phyloP scores from a whole-genome alignment of 2,113 vertebrate species.

The Bufo gargarizans region DNA sequence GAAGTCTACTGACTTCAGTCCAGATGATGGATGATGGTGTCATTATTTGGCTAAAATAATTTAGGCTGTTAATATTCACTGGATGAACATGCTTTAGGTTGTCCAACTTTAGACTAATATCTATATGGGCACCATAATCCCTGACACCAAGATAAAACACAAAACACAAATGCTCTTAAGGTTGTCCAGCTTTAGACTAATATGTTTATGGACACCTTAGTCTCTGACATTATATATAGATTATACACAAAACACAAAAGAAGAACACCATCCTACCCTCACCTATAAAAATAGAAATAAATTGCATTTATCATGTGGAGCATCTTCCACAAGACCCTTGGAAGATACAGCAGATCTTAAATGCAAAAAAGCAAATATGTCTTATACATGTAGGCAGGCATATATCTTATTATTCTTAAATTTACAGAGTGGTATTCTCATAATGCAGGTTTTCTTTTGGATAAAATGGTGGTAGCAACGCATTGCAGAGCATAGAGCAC shows the following conservation, averaged over 20 bases:
- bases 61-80: too few species aligned
- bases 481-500: neutral
- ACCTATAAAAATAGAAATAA: neutral
- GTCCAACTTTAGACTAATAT: too few species aligned
- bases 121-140: too few species aligned
- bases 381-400: neutral
- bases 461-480: neutral
- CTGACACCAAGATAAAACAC: too few species aligned
- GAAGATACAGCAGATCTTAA: neutral
- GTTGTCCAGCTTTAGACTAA: too few species aligned
- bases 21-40: too few species aligned
- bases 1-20: too few species aligned
- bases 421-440: neutral
- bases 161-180: too few species aligned
- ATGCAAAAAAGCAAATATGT: neutral
- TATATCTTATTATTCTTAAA: neutral
- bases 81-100: too few species aligned
- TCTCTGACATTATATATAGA: neutral
- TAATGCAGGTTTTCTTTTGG: neutral
- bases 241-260: neutral
- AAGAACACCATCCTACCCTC: neutral
- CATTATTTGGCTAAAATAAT: too few species aligned
- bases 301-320: neutral
- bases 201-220: neutral
- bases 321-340: neutral